These are phyloP conservation scores for Psettodes erumei DNA, from an alignment of 2,113 vertebrate genomes.

Conservation along the genomic window DNA sequence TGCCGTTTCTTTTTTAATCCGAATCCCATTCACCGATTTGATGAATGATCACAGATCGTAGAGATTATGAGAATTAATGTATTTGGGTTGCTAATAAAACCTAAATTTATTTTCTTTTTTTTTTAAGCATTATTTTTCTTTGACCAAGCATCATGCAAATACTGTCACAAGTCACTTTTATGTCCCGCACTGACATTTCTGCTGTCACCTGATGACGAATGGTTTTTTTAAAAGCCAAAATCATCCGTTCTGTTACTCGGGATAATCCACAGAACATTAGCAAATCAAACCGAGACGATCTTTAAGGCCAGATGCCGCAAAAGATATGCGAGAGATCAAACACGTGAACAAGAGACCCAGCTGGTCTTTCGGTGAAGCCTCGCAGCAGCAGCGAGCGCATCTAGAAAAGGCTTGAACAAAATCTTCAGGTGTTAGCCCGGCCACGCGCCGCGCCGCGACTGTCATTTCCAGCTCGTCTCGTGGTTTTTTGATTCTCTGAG, in stretches of 20 bases:
- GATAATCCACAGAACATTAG: neutral
- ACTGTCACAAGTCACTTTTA: too few relatives aligned
- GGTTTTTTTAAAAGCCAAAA: neutral
- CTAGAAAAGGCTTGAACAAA: conserved; percentile 6
- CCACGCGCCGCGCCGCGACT: neutral
- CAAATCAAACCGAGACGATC: neutral
- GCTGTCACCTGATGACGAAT: neutral
- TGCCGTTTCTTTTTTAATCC: neutral
- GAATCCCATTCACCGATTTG: neutral
- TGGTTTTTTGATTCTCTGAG: conserved; percentile 45
- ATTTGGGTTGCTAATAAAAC: neutral
- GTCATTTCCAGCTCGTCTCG: conserved; percentile 35
- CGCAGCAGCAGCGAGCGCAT: neutral
- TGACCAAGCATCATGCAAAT: too few relatives aligned
- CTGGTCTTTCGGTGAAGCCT: neutral
- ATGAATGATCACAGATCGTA: neutral
- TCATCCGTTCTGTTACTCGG: neutral
- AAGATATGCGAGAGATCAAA: neutral
- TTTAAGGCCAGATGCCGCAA: neutral
- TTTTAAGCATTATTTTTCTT: neutral
- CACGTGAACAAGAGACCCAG: neutral
- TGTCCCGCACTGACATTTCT: too few relatives aligned
- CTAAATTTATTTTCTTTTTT: too few relatives aligned
- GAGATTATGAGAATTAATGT: neutral
- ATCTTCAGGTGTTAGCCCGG: neutral